Conservation (phyloP, 1,140 invertebrate genomes). For the Bacillus rossius region DNA sequence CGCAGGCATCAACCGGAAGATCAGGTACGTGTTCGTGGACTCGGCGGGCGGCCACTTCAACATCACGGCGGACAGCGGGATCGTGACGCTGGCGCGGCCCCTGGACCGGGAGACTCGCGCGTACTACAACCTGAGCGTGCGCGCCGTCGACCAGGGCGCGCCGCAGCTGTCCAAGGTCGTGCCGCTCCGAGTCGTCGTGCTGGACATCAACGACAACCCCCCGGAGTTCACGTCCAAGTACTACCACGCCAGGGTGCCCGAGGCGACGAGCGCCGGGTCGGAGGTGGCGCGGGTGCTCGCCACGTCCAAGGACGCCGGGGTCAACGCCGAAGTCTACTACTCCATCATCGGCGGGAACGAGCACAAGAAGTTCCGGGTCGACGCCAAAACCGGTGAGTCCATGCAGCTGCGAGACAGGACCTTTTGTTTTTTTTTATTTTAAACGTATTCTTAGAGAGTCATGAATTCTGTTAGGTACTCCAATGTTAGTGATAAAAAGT, state of each 20-base stretch:
- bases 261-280: constrained; percentile 66
- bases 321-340: constrained; percentile 91
- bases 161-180: constrained; percentile 57
- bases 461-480: too few species aligned
- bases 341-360: constrained; percentile 84
- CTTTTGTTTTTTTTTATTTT: too few species aligned
- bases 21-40: constrained; percentile 74
- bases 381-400: constrained; percentile 53
- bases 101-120: constrained; percentile 83
- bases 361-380: constrained; percentile 75
- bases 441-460: too few species aligned
- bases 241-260: constrained; percentile 68
- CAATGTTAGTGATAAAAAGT: too few species aligned
- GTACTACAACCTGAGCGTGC: constrained; percentile 78
- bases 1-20: constrained; percentile 72
- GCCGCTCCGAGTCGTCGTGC: constrained; percentile 54
- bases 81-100: constrained; percentile 72
- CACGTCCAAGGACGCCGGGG: constrained; percentile 85
- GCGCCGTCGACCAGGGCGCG: constrained; percentile 70
- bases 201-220: constrained; percentile 90
- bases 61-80: constrained; percentile 71
- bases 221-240: constrained; percentile 80
- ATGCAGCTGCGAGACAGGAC: too few species aligned
- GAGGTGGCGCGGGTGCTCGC: constrained; percentile 79
- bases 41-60: constrained; percentile 58